These are phyloP conservation scores for Syrrhaptes paradoxus DNA, from an alignment of 2,113 vertebrate genomes.

Conservation along the genomic window DNA sequence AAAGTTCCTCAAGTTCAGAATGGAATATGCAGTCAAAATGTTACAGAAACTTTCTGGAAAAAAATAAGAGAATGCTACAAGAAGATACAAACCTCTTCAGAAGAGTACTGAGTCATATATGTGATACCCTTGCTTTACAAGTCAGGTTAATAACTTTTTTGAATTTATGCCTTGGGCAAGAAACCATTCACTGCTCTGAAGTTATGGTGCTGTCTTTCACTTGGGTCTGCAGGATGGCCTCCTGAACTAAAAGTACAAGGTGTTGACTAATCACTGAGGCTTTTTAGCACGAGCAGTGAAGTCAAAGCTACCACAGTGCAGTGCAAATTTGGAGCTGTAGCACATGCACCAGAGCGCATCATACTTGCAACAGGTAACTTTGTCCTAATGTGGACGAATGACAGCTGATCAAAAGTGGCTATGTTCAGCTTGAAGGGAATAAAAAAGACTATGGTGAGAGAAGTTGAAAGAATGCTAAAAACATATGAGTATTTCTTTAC, in stretches of 20 bases:
- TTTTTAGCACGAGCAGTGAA: background rate
- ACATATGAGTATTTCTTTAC: background rate
- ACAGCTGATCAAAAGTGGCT: background rate
- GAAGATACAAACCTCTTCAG: background rate
- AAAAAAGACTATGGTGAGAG: background rate
- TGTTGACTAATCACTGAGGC: background rate
- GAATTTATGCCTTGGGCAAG: background rate
- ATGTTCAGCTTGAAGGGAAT: background rate
- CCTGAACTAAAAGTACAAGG: background rate
- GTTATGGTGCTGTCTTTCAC: background rate
- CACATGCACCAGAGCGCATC: background rate
- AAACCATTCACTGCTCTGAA: background rate
- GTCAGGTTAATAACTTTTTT: background rate
- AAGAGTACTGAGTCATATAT: background rate
- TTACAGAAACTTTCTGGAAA: background rate
- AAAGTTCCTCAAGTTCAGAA: background rate
- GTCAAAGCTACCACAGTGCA: background rate
- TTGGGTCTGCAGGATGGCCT: background rate
- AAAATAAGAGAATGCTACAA: background rate
- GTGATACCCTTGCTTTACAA: background rate
- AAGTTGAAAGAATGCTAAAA: background rate
- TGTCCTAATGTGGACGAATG: background rate
- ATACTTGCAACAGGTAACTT: background rate
- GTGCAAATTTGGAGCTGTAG: background rate
- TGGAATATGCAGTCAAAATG: background rate